These are phyloP conservation scores for Prunella fulvescens DNA, from an alignment of 2,113 vertebrate genomes.

Conservation along the genomic window DNA sequence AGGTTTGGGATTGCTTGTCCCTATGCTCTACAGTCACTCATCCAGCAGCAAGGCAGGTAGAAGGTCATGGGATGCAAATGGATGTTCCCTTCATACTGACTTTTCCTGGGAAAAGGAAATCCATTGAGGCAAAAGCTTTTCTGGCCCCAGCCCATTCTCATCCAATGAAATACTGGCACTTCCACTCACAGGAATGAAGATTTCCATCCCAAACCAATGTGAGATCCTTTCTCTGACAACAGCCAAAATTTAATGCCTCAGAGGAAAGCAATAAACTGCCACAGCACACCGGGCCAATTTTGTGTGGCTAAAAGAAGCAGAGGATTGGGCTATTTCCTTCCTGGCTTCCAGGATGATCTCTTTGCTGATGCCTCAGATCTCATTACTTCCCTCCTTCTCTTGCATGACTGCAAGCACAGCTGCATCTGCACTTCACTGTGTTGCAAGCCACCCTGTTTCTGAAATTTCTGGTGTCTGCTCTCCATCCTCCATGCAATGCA, in stretches of 20 bases:
- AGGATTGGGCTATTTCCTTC: conserved; percentile 38
- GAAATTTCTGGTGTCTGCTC: not conserved
- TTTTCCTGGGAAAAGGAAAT: conserved; percentile 24
- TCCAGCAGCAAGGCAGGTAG: not conserved
- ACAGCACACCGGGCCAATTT: conserved; percentile 15
- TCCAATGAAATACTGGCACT: conserved; percentile 4
- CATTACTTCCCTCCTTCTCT: not conserved
- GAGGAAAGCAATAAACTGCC: conserved; percentile 43
- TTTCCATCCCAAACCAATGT: conserved; percentile 1
- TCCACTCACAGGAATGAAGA: not conserved
- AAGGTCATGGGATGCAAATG: not conserved
- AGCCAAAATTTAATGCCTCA: conserved; percentile 41
- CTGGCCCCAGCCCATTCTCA: not conserved
- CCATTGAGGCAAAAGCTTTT: conserved; percentile 1
- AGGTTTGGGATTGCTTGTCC: not conserved
- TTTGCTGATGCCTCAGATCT: not conserved
- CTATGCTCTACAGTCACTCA: not conserved
- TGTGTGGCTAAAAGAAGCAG: not conserved
- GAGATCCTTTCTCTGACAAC: conserved; percentile 41
- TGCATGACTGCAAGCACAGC: not conserved
- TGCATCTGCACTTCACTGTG: not conserved
- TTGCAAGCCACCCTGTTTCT: not conserved
- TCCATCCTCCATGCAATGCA: not conserved
- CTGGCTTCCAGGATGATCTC: conserved; percentile 27
- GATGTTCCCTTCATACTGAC: not conserved